A percentile compares a stretch with the other conserved stretches of the same genome.
phyloP scores from a whole-genome alignment of 2,113 vertebrate species.

The Gopherus flavomarginatus region DNA sequence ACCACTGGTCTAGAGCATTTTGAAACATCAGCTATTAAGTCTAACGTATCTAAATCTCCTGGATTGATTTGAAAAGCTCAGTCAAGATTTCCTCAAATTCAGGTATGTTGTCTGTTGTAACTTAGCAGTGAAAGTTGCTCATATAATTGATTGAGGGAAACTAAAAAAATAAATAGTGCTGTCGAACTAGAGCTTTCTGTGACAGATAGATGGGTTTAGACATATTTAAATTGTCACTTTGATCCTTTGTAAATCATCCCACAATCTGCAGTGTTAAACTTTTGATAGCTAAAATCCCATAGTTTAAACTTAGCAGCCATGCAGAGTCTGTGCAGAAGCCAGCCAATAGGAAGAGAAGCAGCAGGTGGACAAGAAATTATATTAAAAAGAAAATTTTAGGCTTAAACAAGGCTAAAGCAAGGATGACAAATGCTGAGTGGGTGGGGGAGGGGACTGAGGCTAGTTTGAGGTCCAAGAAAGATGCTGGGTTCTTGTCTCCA shows the following conservation, averaged over 20 bases:
- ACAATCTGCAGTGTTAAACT: not conserved
- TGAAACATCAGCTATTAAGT: not conserved
- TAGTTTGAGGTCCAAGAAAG: not conserved
- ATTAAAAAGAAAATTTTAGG: not conserved
- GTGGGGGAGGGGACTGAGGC: not conserved
- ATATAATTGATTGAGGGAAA: not conserved
- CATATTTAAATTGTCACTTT: not conserved
- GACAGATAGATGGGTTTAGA: not conserved
- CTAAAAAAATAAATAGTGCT: not conserved
- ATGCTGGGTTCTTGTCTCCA: not conserved
- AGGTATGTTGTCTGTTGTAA: not conserved
- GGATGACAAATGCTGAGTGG: not conserved
- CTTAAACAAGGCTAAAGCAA: not conserved
- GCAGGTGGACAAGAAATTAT: not conserved
- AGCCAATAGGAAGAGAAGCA: not conserved
- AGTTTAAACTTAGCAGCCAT: not conserved
- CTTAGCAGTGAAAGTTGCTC: not conserved
- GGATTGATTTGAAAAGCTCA: not conserved
- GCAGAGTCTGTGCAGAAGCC: not conserved
- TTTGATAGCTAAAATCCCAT: not conserved
- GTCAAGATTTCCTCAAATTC: not conserved
- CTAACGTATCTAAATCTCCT: not conserved
- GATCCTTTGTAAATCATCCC: not conserved
- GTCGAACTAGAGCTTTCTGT: not conserved
- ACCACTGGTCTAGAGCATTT: not conserved